phyloP scores from a whole-genome alignment of 2,113 vertebrate species.

The Canis aureus region DNA sequence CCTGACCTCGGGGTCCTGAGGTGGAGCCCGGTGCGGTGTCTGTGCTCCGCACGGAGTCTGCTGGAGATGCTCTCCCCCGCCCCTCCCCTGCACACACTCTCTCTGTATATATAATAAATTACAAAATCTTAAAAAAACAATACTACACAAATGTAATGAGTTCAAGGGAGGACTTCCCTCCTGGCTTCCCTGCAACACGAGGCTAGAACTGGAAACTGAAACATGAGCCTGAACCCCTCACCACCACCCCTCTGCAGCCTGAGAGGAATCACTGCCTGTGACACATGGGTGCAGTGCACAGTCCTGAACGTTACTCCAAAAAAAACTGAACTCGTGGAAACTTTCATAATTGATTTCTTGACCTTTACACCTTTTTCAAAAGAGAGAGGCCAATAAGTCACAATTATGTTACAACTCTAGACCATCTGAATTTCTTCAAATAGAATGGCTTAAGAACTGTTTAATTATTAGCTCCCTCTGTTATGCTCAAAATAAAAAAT shows the following conservation, averaged over 20 bases:
- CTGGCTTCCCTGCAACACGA: neutral
- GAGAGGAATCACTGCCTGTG: neutral
- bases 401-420: neutral
- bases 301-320: neutral
- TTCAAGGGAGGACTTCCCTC: neutral
- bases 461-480: conserved; percentile 51
- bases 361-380: conserved; percentile 63
- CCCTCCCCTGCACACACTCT: neutral
- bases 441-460: conserved; percentile 37
- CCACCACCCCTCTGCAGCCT: neutral
- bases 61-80: neutral
- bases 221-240: neutral
- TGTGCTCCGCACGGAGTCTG: neutral
- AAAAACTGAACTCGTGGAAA: conserved; percentile 50
- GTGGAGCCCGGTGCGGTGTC: neutral
- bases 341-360: conserved; percentile 41
- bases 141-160: neutral
- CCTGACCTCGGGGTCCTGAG: neutral
- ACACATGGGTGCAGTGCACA: neutral
- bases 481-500: conserved; percentile 36
- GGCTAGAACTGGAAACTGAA: neutral
- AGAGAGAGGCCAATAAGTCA: conserved; percentile 41
- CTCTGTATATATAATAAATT: neutral
- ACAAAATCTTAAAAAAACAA: neutral
- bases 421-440: conserved; percentile 59